phyloP scores from a whole-genome alignment of 2,113 vertebrate genomes.

The Bufo bufo region DNA sequence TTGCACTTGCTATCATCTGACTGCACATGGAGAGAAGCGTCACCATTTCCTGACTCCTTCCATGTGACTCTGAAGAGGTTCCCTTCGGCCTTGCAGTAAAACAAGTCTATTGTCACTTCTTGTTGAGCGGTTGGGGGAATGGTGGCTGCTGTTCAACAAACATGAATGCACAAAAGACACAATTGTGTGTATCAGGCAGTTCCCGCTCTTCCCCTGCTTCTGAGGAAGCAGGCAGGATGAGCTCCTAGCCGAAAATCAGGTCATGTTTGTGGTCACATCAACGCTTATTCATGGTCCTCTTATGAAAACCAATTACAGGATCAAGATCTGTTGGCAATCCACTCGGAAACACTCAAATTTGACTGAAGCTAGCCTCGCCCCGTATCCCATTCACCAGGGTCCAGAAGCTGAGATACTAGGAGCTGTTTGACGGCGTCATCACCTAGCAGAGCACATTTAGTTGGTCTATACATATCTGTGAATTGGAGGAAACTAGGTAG shows the following conservation, averaged over 20 bases:
- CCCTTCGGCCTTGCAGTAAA: neutral
- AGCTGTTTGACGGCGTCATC: neutral
- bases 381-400: neutral
- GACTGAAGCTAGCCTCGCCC: neutral
- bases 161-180: conserved; percentile 54
- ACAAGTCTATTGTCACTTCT: conserved; percentile 33
- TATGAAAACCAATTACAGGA: neutral
- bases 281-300: neutral
- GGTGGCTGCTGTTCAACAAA: conserved; percentile 10
- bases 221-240: conserved; percentile 7
- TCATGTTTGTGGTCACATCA: conserved; percentile 31
- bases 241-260: neutral
- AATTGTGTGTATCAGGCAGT: conserved; percentile 16
- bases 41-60: neutral
- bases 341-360: neutral
- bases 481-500: neutral
- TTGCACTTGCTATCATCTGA: neutral
- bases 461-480: too few species aligned
- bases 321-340: neutral
- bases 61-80: conserved; percentile 26
- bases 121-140: neutral
- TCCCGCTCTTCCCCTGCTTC: neutral
- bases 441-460: neutral
- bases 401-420: neutral
- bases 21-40: neutral